Evolutionary conservation across 2,113 vertebrate genomes (phyloP).

Genomic region (Nicator chloris): DNA sequence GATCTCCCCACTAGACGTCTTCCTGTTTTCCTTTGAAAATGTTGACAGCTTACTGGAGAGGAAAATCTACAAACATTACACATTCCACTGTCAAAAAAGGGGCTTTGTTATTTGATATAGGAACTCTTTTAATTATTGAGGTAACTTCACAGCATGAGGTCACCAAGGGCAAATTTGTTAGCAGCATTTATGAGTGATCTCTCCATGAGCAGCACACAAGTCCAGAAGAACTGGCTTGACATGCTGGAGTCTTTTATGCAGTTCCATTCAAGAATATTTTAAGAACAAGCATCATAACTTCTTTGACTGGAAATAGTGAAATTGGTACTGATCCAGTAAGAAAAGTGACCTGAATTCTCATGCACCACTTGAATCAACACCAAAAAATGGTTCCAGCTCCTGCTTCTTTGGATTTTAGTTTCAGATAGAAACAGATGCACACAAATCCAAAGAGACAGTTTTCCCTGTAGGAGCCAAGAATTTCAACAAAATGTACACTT

Average conservation of each 20-base stretch:
- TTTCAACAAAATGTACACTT: neutral
- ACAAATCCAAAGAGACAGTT: neutral
- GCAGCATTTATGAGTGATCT: constrained; percentile 44
- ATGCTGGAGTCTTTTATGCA: neutral
- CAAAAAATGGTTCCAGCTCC: neutral
- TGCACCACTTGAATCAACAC: neutral
- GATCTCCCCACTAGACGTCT: neutral
- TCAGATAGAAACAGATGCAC: constrained; percentile 19
- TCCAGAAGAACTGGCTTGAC: neutral
- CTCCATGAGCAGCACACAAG: neutral
- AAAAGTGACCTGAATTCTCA: constrained; percentile 27
- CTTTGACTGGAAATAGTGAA: constrained; percentile 5
- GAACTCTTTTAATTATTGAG: constrained; percentile 74
- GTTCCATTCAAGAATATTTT: neutral
- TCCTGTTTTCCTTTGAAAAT: constrained; percentile 63
- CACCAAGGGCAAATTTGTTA: constrained; percentile 57
- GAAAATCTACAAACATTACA: constrained; percentile 69
- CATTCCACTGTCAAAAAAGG: constrained; percentile 65
- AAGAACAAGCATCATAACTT: neutral
- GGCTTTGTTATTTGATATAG: constrained; percentile 70
- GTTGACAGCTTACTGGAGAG: constrained; percentile 62
- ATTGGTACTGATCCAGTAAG: neutral
- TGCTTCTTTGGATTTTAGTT: constrained; percentile 15
- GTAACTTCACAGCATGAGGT: constrained; percentile 72
- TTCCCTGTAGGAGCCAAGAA: neutral